These are phyloP conservation scores for Pitta sordida DNA, from an alignment of 2,113 vertebrate species.

Conservation along the genomic window DNA sequence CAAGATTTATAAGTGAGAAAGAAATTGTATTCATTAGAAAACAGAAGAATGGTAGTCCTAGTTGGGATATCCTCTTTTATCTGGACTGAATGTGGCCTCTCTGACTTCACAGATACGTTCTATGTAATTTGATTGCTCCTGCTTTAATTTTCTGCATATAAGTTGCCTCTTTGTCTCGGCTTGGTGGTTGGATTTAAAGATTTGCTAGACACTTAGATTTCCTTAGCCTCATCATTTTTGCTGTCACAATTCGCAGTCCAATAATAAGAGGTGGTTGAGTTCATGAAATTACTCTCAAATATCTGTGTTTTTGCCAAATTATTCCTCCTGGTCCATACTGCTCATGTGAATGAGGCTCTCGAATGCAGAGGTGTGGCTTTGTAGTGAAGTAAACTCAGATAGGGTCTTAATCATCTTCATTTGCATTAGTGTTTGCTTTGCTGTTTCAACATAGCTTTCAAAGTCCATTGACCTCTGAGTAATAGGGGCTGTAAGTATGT, in stretches of 20 bases:
- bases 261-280: background rate
- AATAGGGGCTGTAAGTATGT: background rate
- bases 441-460: conserved; percentile 21
- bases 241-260: background rate
- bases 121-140: background rate
- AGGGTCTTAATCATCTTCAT: background rate
- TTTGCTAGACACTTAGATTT: background rate
- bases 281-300: background rate
- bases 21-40: background rate
- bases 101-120: background rate
- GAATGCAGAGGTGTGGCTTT: background rate
- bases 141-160: background rate
- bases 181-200: background rate
- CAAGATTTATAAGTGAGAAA: background rate
- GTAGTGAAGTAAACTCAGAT: background rate
- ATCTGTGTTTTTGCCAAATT: background rate
- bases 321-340: background rate
- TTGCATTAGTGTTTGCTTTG: conserved; percentile 21
- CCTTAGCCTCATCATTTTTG: background rate
- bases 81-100: background rate
- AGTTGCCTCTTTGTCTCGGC: background rate
- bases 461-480: background rate
- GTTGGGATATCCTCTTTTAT: background rate
- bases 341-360: background rate
- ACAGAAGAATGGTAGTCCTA: background rate